Base-by-base conservation (phyloP, 2,797 vertebrate species). In the Botia almorhae region DNA sequence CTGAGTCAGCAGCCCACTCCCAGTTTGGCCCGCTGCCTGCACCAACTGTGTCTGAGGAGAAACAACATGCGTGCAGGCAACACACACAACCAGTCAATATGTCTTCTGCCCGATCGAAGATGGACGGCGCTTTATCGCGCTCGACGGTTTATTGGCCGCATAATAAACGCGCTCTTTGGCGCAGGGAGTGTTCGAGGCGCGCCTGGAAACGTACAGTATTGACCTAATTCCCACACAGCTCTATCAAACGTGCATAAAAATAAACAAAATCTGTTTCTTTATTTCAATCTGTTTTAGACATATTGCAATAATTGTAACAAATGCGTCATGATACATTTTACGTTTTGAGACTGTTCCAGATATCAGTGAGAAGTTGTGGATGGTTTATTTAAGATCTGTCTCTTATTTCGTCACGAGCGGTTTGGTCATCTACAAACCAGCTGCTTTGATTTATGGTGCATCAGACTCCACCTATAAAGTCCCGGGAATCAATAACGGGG, bases 1-100 rank as follows among this genome's bases (percentile, higher is more conserved):
- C 92, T 93, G 93, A 94, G 90, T 95, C 93, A 94, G 93, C 93
- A 93, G 89, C 90, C 90, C 88, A 90, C 92, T 90, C 91, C 92
- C 91, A 90, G 88, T 89, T 92, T 89, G 87, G 85, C 89, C 88
- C 78, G 65, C 79, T 83, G 89, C 88, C 88, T 92, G 88, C 83
- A 87, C 85, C 85, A 85, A 83, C 80, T 78, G 86, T 72, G 69
- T 70, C 76, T 65, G 63, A 74, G 26, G 39, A 17, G 68, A 67
- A 53, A 69, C 73, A 76, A 79, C 78, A 83, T 73, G 14, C 64
- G 76, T 80, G 70, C 89, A 71, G 60, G 56, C 51, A 58, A 69
- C 36, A 76, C 56, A 76, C 69, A 53, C 50, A 69, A 7, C 6
- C 65, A 43, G 29, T 70, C 82, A 68, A 72, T 64, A 69, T 75